These are phyloP conservation scores for Meloe dianella DNA, from an alignment of 2,888 invertebrate species.

Conservation along the genomic window DNA sequence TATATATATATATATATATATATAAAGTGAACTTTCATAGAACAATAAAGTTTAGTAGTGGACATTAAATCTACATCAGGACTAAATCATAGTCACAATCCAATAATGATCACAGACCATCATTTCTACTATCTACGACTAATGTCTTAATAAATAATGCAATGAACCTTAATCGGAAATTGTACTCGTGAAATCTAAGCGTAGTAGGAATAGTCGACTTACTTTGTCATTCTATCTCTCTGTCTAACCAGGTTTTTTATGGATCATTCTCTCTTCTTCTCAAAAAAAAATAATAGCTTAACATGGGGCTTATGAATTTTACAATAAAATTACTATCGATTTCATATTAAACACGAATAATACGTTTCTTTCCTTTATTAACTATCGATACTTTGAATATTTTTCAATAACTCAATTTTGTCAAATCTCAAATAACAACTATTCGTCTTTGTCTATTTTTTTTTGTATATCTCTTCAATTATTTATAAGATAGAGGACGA, in stretches of 20 bases:
- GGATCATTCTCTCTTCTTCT: neutral
- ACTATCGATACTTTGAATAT: conserved; percentile 14
- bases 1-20: conserved; percentile 11
- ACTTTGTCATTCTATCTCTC: neutral
- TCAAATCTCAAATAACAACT: neutral
- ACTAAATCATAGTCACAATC: conserved; percentile 42
- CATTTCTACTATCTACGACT: conserved; percentile 27
- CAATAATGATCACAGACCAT: conserved; percentile 41
- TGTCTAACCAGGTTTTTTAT: neutral
- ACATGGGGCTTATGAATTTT: neutral
- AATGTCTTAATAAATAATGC: conserved; percentile 41
- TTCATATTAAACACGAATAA: conserved; percentile 17
- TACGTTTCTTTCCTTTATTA: neutral
- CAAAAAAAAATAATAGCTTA: no score
- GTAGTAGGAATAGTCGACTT: conserved; percentile 19
- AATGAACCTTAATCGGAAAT: conserved; percentile 36
- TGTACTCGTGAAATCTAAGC: conserved; percentile 38
- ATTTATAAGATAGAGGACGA: neutral
- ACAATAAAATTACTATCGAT: conserved; percentile 20
- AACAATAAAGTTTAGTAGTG: conserved; percentile 37
- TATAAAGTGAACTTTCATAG: conserved; percentile 38
- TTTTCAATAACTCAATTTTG: conserved; percentile 27
- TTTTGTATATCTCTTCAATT: neutral
- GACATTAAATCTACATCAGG: conserved; percentile 46
- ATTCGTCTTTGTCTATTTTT: neutral